These are phyloP conservation scores for Drosophila paracracens DNA, from an alignment of 2,888 invertebrate genomes.

Conservation along the genomic window DNA sequence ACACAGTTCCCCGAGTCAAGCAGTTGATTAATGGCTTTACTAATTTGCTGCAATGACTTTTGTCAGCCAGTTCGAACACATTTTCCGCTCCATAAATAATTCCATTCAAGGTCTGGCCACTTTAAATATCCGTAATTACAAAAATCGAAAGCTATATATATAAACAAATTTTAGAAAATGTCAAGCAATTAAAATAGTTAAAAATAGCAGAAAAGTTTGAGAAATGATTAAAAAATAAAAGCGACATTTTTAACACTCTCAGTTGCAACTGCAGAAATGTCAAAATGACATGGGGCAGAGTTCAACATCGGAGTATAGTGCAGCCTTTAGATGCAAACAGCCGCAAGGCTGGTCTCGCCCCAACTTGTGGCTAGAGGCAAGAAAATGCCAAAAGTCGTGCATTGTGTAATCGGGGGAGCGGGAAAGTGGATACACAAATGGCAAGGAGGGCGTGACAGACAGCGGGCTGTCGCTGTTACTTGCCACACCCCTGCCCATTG, in stretches of 20 bases:
- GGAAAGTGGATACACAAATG: conserved; percentile 11
- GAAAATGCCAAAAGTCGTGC: conserved; percentile 60
- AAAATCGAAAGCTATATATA: background rate
- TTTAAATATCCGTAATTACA: background rate
- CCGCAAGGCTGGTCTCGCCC: background rate
- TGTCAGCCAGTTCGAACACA: conserved; percentile 14
- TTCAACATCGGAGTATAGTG: conserved; percentile 2
- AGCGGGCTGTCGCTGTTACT: conserved; percentile 1
- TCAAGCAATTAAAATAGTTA: conserved; percentile 1
- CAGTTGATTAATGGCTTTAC: conserved; percentile 50
- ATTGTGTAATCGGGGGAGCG: conserved; percentile 46
- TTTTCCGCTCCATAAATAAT: conserved; percentile 11
- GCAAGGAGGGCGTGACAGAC: conserved; percentile 5
- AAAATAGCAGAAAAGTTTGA: conserved; percentile 6
- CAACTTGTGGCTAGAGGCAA: conserved; percentile 18
- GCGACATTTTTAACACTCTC: conserved; percentile 60
- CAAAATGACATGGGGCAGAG: conserved; percentile 49
- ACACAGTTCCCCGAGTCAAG: background rate
- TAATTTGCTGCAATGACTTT: conserved; percentile 44
- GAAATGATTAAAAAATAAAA: background rate
- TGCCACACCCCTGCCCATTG: background rate
- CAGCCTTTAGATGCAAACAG: conserved; percentile 8
- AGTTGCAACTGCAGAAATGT: conserved; percentile 58
- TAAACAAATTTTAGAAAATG: background rate
- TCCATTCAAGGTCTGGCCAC: background rate